A percentile compares a stretch with the other conserved stretches of the same genome.
Conservation (phyloP, 2,797 vertebrate species). For the Anniella stebbinsi region DNA sequence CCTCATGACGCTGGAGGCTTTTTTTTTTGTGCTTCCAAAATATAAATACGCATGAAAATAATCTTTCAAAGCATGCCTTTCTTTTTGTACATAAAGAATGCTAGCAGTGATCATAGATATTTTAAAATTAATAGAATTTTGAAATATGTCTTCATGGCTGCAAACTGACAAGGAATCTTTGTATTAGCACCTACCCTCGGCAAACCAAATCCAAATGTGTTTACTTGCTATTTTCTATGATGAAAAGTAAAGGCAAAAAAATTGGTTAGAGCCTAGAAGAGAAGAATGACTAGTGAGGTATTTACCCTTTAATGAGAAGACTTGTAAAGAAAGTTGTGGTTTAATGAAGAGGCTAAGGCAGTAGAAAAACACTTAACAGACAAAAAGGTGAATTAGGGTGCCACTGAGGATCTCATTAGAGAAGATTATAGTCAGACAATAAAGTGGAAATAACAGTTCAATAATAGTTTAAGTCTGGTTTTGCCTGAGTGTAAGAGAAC, state of each 20-base stretch:
- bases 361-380: constrained; percentile 34
- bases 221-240: constrained; percentile 30
- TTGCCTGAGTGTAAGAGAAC: constrained; percentile 32
- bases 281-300: constrained; percentile 46
- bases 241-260: not conserved
- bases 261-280: constrained; percentile 38
- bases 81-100: not conserved
- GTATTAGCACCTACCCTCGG: not conserved
- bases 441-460: constrained; percentile 52
- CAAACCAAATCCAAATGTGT: not conserved
- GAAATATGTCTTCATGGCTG: constrained; percentile 26
- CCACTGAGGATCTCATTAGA: constrained; percentile 60
- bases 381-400: constrained; percentile 60
- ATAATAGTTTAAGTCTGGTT: constrained; percentile 52
- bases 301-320: constrained; percentile 22
- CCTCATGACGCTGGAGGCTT: not conserved
- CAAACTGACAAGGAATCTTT: constrained; percentile 26
- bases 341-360: constrained; percentile 54
- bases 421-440: constrained; percentile 44
- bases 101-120: not conserved
- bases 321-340: constrained; percentile 45
- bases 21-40: not conserved
- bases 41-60: not conserved
- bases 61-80: not conserved
- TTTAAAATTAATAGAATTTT: constrained; percentile 34